A percentile compares a stretch with the other conserved stretches of the same genome.
These are phyloP conservation scores for Thysanoteuthis rhombus DNA, from an alignment of 2,888 invertebrate species.

Conservation along the genomic window DNA sequence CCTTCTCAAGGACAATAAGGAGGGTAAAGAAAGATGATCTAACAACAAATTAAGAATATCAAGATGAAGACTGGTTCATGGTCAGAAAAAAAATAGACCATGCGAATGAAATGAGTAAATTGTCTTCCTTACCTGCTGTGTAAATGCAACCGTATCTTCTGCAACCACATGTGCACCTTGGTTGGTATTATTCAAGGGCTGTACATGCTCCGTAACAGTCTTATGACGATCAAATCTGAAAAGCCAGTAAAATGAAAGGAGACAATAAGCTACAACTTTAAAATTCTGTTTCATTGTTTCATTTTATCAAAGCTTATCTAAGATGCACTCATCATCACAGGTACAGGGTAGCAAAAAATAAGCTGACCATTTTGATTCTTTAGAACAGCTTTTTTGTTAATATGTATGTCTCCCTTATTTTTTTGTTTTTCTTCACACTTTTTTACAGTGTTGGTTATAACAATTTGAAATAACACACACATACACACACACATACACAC, in stretches of 20 bases:
- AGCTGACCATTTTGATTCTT: no score
- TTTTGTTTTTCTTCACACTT: no score
- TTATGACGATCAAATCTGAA: conserved; percentile 12
- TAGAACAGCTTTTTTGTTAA: no score
- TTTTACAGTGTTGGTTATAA: no score
- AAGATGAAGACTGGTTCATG: no score
- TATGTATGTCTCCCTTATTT: neutral
- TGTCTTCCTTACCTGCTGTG: neutral
- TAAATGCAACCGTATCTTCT: neutral
- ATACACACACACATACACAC: no score
- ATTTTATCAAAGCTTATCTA: neutral
- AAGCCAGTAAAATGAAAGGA: neutral
- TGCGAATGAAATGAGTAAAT: neutral
- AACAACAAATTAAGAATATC: no score
- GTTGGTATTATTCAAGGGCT: neutral
- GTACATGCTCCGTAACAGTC: neutral
- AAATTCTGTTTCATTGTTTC: neutral
- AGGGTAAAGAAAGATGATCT: no score
- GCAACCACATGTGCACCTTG: neutral
- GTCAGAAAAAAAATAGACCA: no score
- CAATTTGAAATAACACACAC: no score
- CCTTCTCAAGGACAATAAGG: no score
- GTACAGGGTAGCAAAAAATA: no score
- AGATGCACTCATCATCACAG: neutral
- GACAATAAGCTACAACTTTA: neutral